phyloP scores from a whole-genome alignment of 2,797 vertebrate genomes.

The Melanotaenia nigrans region DNA sequence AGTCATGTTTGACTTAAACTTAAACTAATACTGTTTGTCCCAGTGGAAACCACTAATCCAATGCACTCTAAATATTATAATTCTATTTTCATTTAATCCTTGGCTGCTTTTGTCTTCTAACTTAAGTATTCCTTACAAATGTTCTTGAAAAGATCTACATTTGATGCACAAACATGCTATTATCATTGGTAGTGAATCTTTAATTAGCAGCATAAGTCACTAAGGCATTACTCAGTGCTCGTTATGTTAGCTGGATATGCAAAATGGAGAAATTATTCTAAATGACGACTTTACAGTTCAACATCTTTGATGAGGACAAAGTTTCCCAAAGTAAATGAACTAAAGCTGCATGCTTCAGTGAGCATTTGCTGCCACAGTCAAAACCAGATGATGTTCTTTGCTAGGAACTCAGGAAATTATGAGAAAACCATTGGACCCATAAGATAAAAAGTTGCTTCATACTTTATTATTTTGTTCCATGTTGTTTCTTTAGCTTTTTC shows the following conservation, averaged over 20 bases:
- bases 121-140: background rate
- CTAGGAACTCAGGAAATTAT: slow-evolving; percentile 8
- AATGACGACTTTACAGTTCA: background rate
- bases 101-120: background rate
- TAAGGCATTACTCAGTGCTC: background rate
- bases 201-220: background rate
- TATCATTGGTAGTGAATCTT: background rate
- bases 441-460: background rate
- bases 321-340: background rate
- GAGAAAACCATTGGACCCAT: slow-evolving; percentile 2
- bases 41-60: background rate
- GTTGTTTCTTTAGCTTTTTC: background rate
- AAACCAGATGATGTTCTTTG: slow-evolving; percentile 2
- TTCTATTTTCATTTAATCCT: background rate
- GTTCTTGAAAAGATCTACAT: background rate
- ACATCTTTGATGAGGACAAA: slow-evolving; percentile 6
- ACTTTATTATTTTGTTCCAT: background rate
- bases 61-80: background rate
- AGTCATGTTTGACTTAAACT: background rate
- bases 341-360: background rate
- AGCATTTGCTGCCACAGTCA: slow-evolving; percentile 12
- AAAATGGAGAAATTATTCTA: background rate
- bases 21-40: background rate
- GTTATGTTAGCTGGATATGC: background rate
- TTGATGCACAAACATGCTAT: background rate